phyloP scores from a whole-genome alignment of 2,888 invertebrate genomes.

The Nineta flava region DNA sequence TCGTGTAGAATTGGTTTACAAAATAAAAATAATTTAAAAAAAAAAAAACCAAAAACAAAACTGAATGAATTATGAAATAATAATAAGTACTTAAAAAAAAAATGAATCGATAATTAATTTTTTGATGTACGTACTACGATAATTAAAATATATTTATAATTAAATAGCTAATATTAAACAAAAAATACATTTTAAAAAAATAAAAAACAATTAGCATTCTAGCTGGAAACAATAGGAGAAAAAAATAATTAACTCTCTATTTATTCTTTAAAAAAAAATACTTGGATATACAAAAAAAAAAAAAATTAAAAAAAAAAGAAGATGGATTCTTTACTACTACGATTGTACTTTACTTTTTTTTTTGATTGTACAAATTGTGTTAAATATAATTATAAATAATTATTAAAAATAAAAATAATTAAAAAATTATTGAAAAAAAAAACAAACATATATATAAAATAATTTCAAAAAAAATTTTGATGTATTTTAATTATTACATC shows the following conservation, averaged over 20 bases:
- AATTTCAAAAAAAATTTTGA: neutral
- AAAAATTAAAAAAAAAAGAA: conserved; percentile 14
- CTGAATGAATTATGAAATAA: too few species aligned
- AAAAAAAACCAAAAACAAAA: too few species aligned
- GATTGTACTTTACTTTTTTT: conserved; percentile 36
- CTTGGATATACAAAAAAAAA: neutral
- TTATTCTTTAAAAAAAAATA: conserved; percentile 2
- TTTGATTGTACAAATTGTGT: conserved; percentile 56
- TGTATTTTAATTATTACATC: too few species aligned
- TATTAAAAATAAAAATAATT: neutral
- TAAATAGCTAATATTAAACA: neutral
- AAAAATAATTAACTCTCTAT: conserved; percentile 3
- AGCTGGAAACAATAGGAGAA: neutral
- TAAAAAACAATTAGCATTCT: too few species aligned
- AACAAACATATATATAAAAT: neutral
- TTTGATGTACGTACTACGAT: neutral
- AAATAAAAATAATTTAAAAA: too few species aligned
- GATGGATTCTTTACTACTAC: conserved; percentile 45
- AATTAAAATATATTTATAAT: neutral
- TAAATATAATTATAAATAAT: conserved; percentile 21
- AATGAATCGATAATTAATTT: neutral
- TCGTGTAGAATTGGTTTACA: too few species aligned
- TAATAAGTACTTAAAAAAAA: too few species aligned
- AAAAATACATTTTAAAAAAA: too few species aligned
- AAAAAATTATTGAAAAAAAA: neutral